Conservation (phyloP, 1,140 invertebrate species). For the Danaus melanippus region DNA sequence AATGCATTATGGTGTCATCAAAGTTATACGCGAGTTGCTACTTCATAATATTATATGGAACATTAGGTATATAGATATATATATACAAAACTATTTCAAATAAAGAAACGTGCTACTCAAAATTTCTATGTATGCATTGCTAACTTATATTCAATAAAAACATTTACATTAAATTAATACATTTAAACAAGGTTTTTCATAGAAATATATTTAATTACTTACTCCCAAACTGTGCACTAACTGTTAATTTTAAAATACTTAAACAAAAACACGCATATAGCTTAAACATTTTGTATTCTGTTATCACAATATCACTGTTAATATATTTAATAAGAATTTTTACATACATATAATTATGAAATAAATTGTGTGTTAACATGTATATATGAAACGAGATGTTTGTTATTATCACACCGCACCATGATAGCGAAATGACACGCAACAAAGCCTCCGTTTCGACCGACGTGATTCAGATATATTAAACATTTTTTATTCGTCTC, state of each 20-base stretch:
- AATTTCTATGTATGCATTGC: too few species aligned
- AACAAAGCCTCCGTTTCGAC: conserved; percentile 41
- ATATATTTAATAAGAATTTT: conserved; percentile 1
- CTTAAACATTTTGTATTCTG: conserved; percentile 20
- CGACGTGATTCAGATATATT: conserved; percentile 31
- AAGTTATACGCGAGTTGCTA: too few species aligned
- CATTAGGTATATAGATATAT: too few species aligned
- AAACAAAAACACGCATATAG: conserved; percentile 28
- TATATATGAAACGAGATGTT: conserved; percentile 11
- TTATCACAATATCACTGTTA: conserved; percentile 13
- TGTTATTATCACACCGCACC: conserved; percentile 3
- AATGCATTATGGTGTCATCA: too few species aligned
- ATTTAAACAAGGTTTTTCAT: too few species aligned
- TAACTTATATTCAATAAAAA: too few species aligned
- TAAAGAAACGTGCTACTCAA: too few species aligned
- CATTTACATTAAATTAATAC: too few species aligned
- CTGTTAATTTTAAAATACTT: conserved; percentile 26
- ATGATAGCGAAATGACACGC: conserved; percentile 49
- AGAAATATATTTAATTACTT: conserved; percentile 27
- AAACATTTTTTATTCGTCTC: conserved; percentile 25
- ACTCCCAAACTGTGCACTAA: conserved; percentile 59
- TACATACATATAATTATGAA: conserved; percentile 8
- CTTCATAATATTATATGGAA: too few species aligned
- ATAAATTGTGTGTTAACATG: conserved; percentile 10
- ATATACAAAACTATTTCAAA: too few species aligned